Conservation (phyloP, 2,113 vertebrate species). For the Lagopus muta region DNA sequence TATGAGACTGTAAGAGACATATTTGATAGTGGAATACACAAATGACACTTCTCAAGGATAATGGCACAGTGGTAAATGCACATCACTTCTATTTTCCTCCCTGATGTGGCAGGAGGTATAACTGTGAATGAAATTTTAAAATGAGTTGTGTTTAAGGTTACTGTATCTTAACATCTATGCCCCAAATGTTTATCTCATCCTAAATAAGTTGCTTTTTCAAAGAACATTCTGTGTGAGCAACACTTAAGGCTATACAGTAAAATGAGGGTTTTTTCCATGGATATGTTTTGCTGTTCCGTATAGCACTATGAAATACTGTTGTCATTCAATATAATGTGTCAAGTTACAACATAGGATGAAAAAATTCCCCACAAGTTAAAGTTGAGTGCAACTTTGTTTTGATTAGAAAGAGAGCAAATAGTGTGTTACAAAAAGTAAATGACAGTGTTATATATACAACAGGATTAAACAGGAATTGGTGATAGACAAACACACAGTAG, state of each 20-base stretch:
- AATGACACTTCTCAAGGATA: background rate
- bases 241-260: background rate
- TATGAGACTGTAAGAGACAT: background rate
- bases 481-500: background rate
- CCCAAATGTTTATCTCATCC: background rate
- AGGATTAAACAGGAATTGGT: background rate
- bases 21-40: background rate
- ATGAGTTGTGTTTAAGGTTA: background rate
- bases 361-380: background rate
- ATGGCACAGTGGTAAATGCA: background rate
- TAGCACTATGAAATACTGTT: background rate
- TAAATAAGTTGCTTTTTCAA: background rate
- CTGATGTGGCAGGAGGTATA: background rate
- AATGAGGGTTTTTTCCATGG: background rate
- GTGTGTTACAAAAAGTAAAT: background rate
- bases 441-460: rapidly evolving
- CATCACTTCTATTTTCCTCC: background rate
- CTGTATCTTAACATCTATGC: background rate
- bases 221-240: background rate
- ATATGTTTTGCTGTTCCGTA: background rate
- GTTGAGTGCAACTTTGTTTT: background rate
- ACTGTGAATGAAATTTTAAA: background rate
- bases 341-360: background rate
- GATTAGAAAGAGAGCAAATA: background rate
- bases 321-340: background rate